These are phyloP conservation scores for Ceratina australensis DNA, from an alignment of 1,140 invertebrate genomes.

Conservation along the genomic window DNA sequence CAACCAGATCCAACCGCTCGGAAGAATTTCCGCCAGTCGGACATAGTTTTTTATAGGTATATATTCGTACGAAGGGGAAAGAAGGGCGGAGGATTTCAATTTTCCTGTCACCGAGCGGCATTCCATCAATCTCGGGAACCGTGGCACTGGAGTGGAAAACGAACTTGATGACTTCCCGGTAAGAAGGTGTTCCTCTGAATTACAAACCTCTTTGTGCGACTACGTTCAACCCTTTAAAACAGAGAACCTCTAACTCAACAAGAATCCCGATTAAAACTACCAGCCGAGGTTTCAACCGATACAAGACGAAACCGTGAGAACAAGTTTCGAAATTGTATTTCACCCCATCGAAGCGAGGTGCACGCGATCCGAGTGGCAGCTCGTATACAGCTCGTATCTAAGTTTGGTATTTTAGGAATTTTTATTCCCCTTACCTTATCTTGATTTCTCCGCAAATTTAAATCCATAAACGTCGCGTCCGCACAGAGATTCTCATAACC, in stretches of 20 bases:
- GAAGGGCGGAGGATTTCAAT: conserved; percentile 60
- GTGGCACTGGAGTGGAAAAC: conserved; percentile 61
- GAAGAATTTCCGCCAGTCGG: conserved; percentile 50
- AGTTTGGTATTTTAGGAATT: no score
- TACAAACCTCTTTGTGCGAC: conserved; percentile 15
- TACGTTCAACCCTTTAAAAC: not conserved
- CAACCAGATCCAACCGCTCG: conserved; percentile 32
- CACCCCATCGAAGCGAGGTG: no score
- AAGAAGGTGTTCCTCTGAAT: conserved; percentile 42
- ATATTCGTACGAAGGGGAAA: conserved; percentile 18
- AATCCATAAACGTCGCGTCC: not conserved
- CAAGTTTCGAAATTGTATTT: no score
- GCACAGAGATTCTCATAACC: conserved; percentile 4
- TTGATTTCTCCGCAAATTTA: not conserved
- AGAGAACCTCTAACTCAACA: not conserved
- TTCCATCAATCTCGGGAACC: conserved; percentile 63
- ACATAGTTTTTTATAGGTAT: conserved; percentile 11
- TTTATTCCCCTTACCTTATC: not conserved
- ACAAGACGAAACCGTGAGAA: no score
- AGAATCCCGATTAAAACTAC: no score
- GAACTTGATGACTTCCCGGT: conserved; percentile 60
- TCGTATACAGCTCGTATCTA: no score
- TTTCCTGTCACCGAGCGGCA: conserved; percentile 58
- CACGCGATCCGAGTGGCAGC: no score
- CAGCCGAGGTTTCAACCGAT: no score